A percentile compares a stretch with the other conserved stretches of the same genome.
These are phyloP conservation scores for Ridgeia piscesae DNA, from an alignment of 1,140 invertebrate species.

Conservation along the genomic window DNA sequence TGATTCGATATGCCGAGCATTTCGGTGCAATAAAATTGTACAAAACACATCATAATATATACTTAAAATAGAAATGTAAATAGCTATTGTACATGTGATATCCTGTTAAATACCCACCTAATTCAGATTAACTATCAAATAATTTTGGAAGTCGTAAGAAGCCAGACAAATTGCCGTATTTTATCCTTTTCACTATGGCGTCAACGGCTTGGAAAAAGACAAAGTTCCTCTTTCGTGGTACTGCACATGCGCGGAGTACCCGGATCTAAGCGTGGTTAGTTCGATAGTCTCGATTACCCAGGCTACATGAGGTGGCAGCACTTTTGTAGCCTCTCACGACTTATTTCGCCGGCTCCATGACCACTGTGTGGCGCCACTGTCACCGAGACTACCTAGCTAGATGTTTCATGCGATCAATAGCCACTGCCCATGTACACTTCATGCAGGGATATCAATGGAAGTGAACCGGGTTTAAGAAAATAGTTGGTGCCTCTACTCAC, in stretches of 20 bases:
- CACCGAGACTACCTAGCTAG: too few species aligned
- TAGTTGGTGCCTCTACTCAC: too few species aligned
- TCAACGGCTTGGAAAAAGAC: not conserved
- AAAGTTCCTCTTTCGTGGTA: not conserved
- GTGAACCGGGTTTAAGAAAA: too few species aligned
- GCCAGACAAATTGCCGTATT: not conserved
- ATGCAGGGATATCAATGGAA: too few species aligned
- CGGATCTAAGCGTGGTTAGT: not conserved
- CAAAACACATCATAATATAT: not conserved
- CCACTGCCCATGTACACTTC: not conserved
- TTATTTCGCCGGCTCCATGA: not conserved
- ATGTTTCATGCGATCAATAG: not conserved
- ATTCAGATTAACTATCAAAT: not conserved
- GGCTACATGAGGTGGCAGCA: too few species aligned
- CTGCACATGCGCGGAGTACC: not conserved
- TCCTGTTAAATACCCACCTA: not conserved
- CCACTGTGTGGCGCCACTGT: not conserved
- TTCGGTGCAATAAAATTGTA: not conserved
- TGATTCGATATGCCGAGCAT: not conserved
- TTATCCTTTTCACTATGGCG: not conserved
- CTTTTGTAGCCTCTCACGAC: too few species aligned
- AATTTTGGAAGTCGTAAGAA: not conserved
- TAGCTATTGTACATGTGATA: not conserved
- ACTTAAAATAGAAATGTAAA: not conserved
- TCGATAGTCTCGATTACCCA: too few species aligned